phyloP scores from a whole-genome alignment of 2,797 vertebrate species.

The Argentina silus region DNA sequence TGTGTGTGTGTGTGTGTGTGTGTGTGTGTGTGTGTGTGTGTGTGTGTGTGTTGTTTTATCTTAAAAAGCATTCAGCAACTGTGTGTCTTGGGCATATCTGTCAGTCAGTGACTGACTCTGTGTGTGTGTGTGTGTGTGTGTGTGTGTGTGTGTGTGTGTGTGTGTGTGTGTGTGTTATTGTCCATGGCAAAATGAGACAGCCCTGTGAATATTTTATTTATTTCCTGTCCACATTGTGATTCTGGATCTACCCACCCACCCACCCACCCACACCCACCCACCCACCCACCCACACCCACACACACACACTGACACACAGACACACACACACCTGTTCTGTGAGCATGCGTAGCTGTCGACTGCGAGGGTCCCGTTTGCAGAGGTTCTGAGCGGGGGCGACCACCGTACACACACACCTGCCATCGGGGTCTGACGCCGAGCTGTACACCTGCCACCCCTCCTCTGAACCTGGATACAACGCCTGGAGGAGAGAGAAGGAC shows the following conservation, averaged over 20 bases:
- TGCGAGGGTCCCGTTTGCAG: conserved; percentile 92
- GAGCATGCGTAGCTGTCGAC: conserved; percentile 87
- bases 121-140: not conserved
- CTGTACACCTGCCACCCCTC: conserved; percentile 98
- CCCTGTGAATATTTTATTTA: not conserved
- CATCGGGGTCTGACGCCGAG: conserved; percentile 92
- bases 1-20: too few relatives aligned
- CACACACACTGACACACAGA: conserved; percentile 10
- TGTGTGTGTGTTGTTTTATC: too few relatives aligned
- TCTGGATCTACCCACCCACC: not conserved
- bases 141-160: too few relatives aligned
- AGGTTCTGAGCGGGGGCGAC: conserved; percentile 91
- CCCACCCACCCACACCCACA: conserved; percentile 7
- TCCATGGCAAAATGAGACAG: not conserved
- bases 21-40: too few relatives aligned
- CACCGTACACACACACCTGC: conserved; percentile 93
- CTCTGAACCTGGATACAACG: conserved; percentile 86
- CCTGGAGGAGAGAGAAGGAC: conserved; percentile 72
- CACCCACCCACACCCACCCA: not conserved
- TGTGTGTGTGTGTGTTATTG: not conserved
- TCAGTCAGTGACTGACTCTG: too few relatives aligned
- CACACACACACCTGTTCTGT: conserved; percentile 87
- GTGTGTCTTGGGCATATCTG: too few relatives aligned
- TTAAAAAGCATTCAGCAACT: too few relatives aligned
- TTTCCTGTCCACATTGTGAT: not conserved